phyloP scores from a whole-genome alignment of 2,113 vertebrate species.

The Cottus gobio region DNA sequence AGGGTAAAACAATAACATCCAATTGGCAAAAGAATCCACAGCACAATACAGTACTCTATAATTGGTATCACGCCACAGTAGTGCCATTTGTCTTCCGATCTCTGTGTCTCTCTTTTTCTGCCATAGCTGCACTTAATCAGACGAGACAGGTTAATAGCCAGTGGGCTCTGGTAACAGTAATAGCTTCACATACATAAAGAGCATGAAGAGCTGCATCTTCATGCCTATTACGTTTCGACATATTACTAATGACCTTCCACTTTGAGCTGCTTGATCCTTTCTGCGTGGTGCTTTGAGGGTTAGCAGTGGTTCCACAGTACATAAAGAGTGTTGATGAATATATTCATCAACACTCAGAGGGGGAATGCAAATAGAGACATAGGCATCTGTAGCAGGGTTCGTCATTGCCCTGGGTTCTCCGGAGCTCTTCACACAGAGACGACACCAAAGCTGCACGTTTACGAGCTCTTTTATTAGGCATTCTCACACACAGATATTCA shows the following conservation, averaged over 20 bases:
- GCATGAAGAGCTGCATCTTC: constrained; percentile 55
- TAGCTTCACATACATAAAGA: constrained; percentile 66
- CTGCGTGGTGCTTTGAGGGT: constrained; percentile 30
- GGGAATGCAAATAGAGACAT: background rate
- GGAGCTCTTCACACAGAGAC: no score
- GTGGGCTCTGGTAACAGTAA: constrained; percentile 60
- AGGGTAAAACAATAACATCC: background rate
- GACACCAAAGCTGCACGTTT: no score
- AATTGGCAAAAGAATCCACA: constrained; percentile 22
- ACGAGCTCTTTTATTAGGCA: no score
- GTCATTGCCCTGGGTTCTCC: no score
- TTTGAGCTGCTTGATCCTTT: constrained; percentile 36
- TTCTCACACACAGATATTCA: no score
- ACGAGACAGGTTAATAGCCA: constrained; percentile 68
- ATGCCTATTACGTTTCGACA: constrained; percentile 66
- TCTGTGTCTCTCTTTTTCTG: constrained; percentile 17
- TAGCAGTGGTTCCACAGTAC: background rate
- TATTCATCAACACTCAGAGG: constrained; percentile 2
- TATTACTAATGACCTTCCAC: constrained; percentile 59
- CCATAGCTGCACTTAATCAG: constrained; percentile 59
- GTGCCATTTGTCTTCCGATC: constrained; percentile 37
- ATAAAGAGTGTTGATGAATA: no score
- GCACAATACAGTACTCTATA: background rate
- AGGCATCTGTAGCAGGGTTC: no score
- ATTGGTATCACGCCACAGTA: constrained; percentile 2